phyloP scores from a whole-genome alignment of 2,797 vertebrate species.

The Acrocephalus scirpaceus region DNA sequence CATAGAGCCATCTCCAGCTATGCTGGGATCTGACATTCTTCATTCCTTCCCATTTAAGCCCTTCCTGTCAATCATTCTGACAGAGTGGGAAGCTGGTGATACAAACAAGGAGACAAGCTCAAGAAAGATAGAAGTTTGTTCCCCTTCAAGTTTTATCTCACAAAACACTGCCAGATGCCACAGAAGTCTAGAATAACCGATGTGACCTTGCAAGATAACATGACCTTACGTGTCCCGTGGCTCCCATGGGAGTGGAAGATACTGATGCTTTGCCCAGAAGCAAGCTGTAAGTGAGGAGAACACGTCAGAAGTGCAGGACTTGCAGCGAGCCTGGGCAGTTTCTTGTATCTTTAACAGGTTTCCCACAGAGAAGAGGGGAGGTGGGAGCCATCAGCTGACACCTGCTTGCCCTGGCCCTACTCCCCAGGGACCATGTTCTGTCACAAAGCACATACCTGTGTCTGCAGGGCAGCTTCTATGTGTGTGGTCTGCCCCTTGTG shows the following conservation, averaged over 20 bases:
- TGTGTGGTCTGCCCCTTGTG: background rate
- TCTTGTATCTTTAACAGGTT: background rate
- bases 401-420: background rate
- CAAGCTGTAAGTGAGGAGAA: background rate
- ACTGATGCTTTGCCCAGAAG: background rate
- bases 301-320: background rate
- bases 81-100: constrained; percentile 31
- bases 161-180: background rate
- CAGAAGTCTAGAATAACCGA: background rate
- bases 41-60: background rate
- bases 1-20: background rate
- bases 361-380: background rate
- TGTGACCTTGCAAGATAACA: background rate
- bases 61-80: constrained; percentile 33
- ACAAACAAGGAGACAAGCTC: constrained; percentile 18
- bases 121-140: background rate
- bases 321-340: background rate
- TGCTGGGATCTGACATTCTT: background rate
- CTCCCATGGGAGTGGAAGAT: background rate
- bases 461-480: background rate
- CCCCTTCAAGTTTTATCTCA: background rate
- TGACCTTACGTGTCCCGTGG: rapidly evolving
- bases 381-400: background rate
- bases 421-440: rapidly evolving
- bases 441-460: background rate